A percentile compares a stretch with the other conserved stretches of the same genome.
Evolutionary conservation across 2,797 vertebrate genomes (phyloP).

Genomic region (Chrysocyon brachyurus): DNA sequence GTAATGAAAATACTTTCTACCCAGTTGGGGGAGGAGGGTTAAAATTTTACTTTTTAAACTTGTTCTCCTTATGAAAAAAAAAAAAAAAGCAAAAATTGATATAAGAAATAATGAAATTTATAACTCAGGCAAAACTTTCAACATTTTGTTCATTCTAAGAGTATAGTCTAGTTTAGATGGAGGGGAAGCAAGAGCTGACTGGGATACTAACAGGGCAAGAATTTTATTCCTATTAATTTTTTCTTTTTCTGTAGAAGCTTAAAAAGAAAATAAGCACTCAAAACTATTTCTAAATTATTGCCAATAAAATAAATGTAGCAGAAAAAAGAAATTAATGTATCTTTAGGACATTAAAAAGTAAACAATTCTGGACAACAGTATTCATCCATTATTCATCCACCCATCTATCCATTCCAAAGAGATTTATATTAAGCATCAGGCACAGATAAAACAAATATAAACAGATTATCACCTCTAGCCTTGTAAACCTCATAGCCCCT

Average conservation of each 20-base stretch:
- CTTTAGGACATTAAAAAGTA: neutral
- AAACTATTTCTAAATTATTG: neutral
- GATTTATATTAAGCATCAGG: neutral
- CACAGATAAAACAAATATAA: neutral
- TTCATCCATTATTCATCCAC: neutral
- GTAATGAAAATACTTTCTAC: neutral
- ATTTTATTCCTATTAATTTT: neutral
- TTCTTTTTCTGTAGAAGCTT: neutral
- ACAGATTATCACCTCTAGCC: neutral
- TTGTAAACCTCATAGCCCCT: neutral
- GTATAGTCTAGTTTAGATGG: neutral
- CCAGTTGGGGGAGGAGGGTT: neutral
- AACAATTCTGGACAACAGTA: neutral
- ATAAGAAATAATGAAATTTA: slow-evolving; percentile 44
- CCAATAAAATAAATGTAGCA: neutral
- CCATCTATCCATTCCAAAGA: neutral
- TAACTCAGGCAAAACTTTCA: neutral
- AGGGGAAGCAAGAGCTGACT: neutral
- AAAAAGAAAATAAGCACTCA: neutral
- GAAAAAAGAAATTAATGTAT: neutral
- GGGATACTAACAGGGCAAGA: neutral
- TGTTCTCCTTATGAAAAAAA: neutral
- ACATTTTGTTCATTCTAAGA: neutral
- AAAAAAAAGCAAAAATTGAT: neutral
- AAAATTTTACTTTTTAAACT: neutral